These are phyloP conservation scores for Notolabrus celidotus DNA, from an alignment of 2,797 vertebrate genomes.

Conservation along the genomic window DNA sequence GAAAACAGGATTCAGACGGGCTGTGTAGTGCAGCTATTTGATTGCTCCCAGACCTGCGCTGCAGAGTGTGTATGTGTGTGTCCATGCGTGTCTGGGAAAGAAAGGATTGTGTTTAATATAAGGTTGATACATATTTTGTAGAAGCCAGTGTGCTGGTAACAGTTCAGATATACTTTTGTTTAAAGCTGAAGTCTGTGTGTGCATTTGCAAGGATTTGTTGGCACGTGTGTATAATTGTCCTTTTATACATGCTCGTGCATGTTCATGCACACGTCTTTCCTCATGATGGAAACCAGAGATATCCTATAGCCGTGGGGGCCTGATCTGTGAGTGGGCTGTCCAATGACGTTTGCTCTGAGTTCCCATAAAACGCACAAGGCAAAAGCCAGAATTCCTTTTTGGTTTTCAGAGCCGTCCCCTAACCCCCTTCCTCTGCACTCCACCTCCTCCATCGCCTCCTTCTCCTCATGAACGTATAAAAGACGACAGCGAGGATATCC, in stretches of 20 bases:
- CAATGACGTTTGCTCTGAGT: constrained; percentile 68
- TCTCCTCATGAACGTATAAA: constrained; percentile 65
- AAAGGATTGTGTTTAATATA: constrained; percentile 53
- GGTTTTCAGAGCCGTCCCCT: constrained; percentile 40
- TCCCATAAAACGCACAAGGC: constrained; percentile 76
- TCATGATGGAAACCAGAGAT: constrained; percentile 79
- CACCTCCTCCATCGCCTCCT: constrained; percentile 36
- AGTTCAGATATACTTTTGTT: constrained; percentile 14
- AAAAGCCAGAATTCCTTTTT: constrained; percentile 70
- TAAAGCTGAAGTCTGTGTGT: constrained; percentile 18
- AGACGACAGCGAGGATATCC: constrained; percentile 75
- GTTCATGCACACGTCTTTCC: constrained; percentile 34
- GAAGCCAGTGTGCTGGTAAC: constrained; percentile 10
- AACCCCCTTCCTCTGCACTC: constrained; percentile 26
- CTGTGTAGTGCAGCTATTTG: constrained; percentile 75
- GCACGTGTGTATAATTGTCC: constrained; percentile 60
- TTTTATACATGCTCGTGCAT: constrained; percentile 46
- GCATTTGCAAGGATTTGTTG: constrained; percentile 48
- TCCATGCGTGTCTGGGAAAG: constrained; percentile 22
- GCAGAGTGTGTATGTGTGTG: constrained; percentile 32
- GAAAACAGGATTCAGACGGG: constrained; percentile 80
- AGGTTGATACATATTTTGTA: constrained; percentile 34
- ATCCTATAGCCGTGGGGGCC: constrained; percentile 62
- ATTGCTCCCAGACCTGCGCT: constrained; percentile 84
- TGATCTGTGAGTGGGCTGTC: constrained; percentile 64